These are phyloP conservation scores for Gastrophryne carolinensis DNA, from an alignment of 2,797 vertebrate genomes.

Conservation along the genomic window DNA sequence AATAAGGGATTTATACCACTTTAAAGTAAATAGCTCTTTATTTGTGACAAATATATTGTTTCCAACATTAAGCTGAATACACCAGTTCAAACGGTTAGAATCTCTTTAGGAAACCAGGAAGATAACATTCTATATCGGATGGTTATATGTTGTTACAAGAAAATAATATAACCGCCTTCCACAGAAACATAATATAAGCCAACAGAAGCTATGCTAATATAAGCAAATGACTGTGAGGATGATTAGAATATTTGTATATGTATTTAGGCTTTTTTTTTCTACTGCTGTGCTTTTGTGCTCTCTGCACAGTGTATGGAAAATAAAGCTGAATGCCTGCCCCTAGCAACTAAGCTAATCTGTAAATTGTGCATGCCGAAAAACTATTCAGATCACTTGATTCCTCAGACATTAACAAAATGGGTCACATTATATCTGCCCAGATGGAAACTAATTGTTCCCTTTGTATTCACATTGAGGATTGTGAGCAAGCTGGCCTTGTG, in stretches of 20 bases:
- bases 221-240: background rate
- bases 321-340: constrained; percentile 18
- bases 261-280: background rate
- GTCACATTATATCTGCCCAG: constrained; percentile 45
- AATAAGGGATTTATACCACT: constrained; percentile 11
- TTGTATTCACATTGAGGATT: constrained; percentile 39
- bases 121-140: constrained; percentile 15
- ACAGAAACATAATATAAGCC: background rate
- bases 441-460: constrained; percentile 42
- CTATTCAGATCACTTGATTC: constrained; percentile 40
- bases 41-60: constrained; percentile 34
- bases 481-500: constrained; percentile 17
- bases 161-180: background rate
- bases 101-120: background rate
- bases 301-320: constrained; percentile 19
- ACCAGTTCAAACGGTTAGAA: constrained; percentile 2
- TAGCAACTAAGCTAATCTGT: constrained; percentile 23
- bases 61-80: background rate
- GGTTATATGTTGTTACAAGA: background rate
- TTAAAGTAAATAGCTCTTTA: constrained; percentile 27
- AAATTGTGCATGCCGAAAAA: constrained; percentile 45
- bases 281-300: background rate
- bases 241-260: background rate
- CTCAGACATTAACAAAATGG: constrained; percentile 43
- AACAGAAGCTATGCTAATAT: background rate